Percentiles rank a stretch among this genome's conserved stretches.
Evolutionary conservation across 2,888 invertebrate species (phyloP).

Genomic region (Heteromurus nitidus): DNA sequence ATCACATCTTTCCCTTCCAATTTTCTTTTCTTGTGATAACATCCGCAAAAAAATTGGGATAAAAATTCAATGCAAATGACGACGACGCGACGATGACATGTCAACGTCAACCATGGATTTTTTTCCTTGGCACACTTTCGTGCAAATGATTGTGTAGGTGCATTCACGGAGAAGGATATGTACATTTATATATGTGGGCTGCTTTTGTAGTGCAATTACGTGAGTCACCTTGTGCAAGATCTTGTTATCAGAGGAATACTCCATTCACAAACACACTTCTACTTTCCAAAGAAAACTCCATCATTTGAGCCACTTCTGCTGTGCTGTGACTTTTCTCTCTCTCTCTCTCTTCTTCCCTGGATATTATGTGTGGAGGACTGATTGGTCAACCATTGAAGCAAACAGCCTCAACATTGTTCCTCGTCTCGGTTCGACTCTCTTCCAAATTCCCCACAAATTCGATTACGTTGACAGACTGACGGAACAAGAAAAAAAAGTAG

Average conservation of each 20-base stretch:
- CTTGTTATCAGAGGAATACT: background rate
- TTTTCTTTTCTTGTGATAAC: too few relatives aligned
- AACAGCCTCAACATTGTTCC: conserved; percentile 22
- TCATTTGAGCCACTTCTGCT: background rate
- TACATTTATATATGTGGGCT: too few relatives aligned
- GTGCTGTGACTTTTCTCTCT: background rate
- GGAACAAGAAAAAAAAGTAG: conserved; percentile 31
- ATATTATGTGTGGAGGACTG: conserved; percentile 3
- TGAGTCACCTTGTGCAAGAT: background rate
- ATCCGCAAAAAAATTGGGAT: too few relatives aligned
- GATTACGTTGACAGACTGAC: conserved; percentile 40
- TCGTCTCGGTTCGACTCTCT: conserved; percentile 19
- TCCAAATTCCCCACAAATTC: conserved; percentile 33
- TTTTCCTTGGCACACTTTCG: too few relatives aligned
- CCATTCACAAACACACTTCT: background rate
- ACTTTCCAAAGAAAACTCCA: background rate
- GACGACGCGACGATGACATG: too few relatives aligned
- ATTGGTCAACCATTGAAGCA: conserved; percentile 32
- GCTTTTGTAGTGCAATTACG: too few relatives aligned
- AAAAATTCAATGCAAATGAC: too few relatives aligned
- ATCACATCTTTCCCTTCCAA: background rate
- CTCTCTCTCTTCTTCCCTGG: background rate
- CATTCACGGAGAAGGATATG: too few relatives aligned
- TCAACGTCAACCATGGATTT: too few relatives aligned
- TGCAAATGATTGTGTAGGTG: too few relatives aligned